Percentiles rank a stretch among this genome's conserved stretches.
These are phyloP conservation scores for Zosterops pallidus DNA, from an alignment of 2,113 vertebrate genomes.

Conservation along the genomic window DNA sequence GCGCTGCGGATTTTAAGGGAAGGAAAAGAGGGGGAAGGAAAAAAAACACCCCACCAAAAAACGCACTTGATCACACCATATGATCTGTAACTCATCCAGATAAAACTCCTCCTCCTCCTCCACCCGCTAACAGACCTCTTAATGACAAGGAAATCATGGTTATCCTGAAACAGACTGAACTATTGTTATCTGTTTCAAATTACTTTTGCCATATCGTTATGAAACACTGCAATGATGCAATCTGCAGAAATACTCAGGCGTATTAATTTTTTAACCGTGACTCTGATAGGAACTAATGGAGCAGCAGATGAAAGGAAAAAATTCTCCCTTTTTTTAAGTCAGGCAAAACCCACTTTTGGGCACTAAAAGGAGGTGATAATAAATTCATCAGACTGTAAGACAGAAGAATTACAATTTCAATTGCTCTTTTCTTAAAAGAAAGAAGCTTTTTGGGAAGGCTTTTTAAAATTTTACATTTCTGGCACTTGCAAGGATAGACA, in stretches of 20 bases:
- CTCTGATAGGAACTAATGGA: constrained; percentile 35
- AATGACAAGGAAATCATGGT: constrained; percentile 48
- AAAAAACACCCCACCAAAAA: neutral
- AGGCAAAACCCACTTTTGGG: neutral
- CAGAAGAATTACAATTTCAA: neutral
- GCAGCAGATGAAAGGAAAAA: neutral
- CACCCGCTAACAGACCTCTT: constrained; percentile 29
- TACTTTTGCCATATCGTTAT: constrained; percentile 43
- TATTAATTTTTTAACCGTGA: neutral
- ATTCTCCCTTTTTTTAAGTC: neutral
- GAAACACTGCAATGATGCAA: constrained; percentile 67
- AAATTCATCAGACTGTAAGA: neutral
- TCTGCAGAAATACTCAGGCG: constrained; percentile 41
- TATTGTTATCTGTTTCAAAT: constrained; percentile 62
- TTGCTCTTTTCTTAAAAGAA: neutral
- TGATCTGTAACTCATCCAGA: constrained; percentile 42
- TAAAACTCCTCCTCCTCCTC: constrained; percentile 28
- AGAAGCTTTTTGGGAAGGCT: neutral
- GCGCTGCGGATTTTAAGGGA: constrained; percentile 3
- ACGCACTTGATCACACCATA: neutral
- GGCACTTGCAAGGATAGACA: constrained; percentile 30
- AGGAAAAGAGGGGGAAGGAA: neutral
- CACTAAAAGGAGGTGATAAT: neutral
- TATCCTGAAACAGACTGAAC: constrained; percentile 42
- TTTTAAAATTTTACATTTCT: neutral